These are phyloP conservation scores for Pristionchus entomophagus DNA, from an alignment of 2,888 invertebrate genomes.

Conservation along the genomic window DNA sequence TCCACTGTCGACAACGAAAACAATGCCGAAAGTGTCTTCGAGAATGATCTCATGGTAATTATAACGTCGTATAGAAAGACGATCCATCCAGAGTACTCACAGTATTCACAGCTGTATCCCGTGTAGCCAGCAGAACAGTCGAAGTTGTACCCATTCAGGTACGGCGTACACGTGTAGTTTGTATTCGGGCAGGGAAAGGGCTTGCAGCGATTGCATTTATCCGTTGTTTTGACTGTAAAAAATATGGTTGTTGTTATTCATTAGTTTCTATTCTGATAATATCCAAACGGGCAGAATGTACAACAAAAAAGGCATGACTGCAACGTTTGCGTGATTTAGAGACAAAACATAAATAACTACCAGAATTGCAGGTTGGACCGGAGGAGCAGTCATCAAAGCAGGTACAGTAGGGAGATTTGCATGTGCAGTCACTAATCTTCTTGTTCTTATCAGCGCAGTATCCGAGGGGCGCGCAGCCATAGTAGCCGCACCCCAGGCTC, in stretches of 20 bases:
- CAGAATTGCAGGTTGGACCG: not conserved
- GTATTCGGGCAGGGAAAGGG: not conserved
- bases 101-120: not conserved
- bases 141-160: not conserved
- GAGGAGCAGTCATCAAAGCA: not conserved
- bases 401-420: not conserved
- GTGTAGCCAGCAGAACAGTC: not conserved
- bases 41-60: not conserved
- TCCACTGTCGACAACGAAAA: not conserved
- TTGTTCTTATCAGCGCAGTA: not conserved
- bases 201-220: not conserved
- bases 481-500: not conserved
- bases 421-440: not conserved
- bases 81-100: too few relatives aligned
- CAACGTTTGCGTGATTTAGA: not conserved
- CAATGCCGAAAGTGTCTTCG: too few relatives aligned
- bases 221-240: not conserved
- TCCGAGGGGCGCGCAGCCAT: not conserved
- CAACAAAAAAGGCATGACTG: not conserved
- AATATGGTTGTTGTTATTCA: not conserved
- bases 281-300: not conserved
- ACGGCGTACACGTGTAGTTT: not conserved
- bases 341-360: not conserved
- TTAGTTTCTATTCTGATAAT: not conserved
- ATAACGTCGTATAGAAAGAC: not conserved